phyloP scores from a whole-genome alignment of 2,888 invertebrate species.

The Rotaria magnacalcarata region DNA sequence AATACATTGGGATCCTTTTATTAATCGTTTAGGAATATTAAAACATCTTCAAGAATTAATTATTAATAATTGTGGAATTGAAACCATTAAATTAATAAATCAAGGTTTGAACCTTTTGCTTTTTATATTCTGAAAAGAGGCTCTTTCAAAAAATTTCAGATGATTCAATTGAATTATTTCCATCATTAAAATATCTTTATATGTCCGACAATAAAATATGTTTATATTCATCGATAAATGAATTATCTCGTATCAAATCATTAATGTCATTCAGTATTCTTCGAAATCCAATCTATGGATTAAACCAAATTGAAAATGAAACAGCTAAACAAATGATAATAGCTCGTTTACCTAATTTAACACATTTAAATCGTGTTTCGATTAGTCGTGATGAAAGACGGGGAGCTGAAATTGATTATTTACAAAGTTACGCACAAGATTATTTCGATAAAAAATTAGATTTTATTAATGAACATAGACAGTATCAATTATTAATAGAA shows the following conservation, averaged over 20 bases:
- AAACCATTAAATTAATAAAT: not conserved
- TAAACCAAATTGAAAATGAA: not conserved
- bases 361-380: not conserved
- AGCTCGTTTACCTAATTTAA: not conserved
- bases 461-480: slow-evolving; percentile 5
- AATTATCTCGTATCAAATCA: not conserved
- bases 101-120: not conserved
- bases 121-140: no score
- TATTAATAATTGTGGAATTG: slow-evolving; percentile 7
- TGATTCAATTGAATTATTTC: not conserved
- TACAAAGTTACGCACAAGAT: not conserved
- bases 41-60: not conserved
- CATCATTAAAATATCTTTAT: slow-evolving; percentile 27
- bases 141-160: not conserved
- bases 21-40: not conserved
- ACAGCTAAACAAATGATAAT: slow-evolving; percentile 7
- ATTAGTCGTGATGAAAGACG: not conserved
- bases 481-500: not conserved
- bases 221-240: not conserved
- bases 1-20: not conserved
- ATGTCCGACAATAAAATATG: not conserved
- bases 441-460: not conserved
- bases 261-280: not conserved
- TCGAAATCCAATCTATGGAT: not conserved
- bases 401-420: slow-evolving; percentile 32